phyloP scores from a whole-genome alignment of 2,797 vertebrate genomes.

The Valencia hispanica region DNA sequence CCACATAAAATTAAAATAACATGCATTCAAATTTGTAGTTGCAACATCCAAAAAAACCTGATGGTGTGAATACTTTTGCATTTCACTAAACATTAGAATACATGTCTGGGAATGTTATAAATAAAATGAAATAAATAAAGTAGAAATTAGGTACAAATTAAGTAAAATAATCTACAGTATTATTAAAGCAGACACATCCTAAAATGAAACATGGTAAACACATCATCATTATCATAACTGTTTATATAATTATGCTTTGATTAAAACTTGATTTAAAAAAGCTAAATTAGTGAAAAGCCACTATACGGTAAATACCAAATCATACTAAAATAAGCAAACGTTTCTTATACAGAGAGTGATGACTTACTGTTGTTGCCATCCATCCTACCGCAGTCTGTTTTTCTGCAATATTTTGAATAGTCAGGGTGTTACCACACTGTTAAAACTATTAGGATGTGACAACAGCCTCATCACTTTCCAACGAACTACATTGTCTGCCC shows the following conservation, averaged over 20 bases:
- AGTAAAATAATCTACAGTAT: not conserved
- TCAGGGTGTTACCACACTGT: slow-evolving; percentile 9
- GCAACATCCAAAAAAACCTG: too few relatives aligned
- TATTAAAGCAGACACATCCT: not conserved
- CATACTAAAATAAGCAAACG: not conserved
- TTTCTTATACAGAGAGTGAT: not conserved
- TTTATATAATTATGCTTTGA: not conserved
- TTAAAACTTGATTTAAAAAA: not conserved
- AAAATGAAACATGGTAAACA: too few relatives aligned
- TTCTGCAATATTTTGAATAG: not conserved
- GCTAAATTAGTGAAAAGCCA: not conserved
- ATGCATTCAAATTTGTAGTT: not conserved
- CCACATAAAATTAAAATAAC: not conserved
- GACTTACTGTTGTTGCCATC: slow-evolving; percentile 60
- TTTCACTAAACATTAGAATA: not conserved
- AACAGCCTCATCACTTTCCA: slow-evolving; percentile 13
- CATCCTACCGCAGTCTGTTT: slow-evolving; percentile 28
- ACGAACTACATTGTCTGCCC: slow-evolving; percentile 25
- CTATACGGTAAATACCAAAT: not conserved
- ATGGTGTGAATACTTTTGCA: not conserved
- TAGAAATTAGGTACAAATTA: not conserved
- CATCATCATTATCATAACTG: too few relatives aligned
- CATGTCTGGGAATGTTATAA: too few relatives aligned
- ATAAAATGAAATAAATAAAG: not conserved
- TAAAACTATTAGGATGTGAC: slow-evolving; percentile 32